These are phyloP conservation scores for Sporophila hypoxantha DNA, from an alignment of 2,113 vertebrate species.

Conservation along the genomic window DNA sequence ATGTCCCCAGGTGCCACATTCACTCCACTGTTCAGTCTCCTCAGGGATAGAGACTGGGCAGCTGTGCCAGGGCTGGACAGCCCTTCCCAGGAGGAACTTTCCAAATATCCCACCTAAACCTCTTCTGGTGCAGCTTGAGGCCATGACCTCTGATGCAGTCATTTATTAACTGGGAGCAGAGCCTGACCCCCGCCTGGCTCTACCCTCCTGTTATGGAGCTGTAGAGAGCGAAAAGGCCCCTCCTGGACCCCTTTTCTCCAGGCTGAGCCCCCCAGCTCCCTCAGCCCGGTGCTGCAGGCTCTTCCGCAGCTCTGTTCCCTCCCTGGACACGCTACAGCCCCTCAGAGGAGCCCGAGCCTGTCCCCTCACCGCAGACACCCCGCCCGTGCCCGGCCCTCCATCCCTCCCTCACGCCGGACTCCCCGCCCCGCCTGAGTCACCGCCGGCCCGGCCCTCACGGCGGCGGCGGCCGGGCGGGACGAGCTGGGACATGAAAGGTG, in stretches of 20 bases:
- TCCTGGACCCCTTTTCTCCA: neutral
- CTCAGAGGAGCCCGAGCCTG: too few species aligned
- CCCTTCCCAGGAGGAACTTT: neutral
- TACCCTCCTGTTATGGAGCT: rapidly evolving
- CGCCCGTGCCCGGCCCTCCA: neutral
- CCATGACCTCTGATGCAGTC: too few species aligned
- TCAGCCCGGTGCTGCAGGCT: neutral
- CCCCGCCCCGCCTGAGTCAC: neutral
- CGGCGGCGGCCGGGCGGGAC: neutral
- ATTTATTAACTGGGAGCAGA: neutral
- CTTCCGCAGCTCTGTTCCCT: neutral
- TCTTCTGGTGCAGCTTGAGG: neutral
- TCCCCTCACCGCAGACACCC: rapidly evolving
- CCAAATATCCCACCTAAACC: neutral
- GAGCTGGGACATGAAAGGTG: slow-evolving; percentile 37
- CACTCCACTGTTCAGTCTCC: neutral
- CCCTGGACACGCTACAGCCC: neutral
- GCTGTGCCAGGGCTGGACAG: neutral
- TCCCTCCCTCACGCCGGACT: neutral
- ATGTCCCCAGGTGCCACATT: neutral
- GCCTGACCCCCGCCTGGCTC: neutral
- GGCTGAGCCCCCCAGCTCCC: neutral
- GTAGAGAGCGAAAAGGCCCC: neutral
- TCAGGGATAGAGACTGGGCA: neutral
- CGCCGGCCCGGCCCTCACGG: neutral